Percentiles rank a stretch among this genome's conserved stretches.
Conservation (phyloP, 2,888 invertebrate species). For the Apamea monoglypha region DNA sequence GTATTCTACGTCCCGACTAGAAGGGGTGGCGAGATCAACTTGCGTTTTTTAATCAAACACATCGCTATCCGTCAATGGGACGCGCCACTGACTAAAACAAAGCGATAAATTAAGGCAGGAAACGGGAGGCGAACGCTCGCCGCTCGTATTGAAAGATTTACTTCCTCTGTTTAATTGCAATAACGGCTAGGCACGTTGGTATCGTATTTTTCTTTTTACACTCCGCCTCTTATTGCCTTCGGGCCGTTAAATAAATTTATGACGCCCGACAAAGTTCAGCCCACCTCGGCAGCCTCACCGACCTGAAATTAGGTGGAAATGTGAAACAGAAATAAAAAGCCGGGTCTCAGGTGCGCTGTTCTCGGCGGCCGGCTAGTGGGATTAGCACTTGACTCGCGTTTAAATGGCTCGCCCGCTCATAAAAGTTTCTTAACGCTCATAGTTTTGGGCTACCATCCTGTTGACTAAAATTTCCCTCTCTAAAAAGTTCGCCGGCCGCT, state of each 20-base stretch:
- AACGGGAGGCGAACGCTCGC: slow-evolving; percentile 87
- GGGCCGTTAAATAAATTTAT: slow-evolving; percentile 91
- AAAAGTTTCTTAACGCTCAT: slow-evolving; percentile 89
- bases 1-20: slow-evolving; percentile 74
- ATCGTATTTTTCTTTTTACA: slow-evolving; percentile 91
- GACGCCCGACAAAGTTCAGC: slow-evolving; percentile 90
- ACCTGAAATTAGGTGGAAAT: slow-evolving; percentile 89
- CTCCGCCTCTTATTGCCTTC: slow-evolving; percentile 90
- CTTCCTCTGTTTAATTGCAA: slow-evolving; percentile 91
- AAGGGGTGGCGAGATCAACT: slow-evolving; percentile 83
- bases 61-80: slow-evolving; percentile 89
- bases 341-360: slow-evolving; percentile 87
- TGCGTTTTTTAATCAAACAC: slow-evolving; percentile 89
- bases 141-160: slow-evolving; percentile 90
- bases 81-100: slow-evolving; percentile 89
- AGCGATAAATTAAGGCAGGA: slow-evolving; percentile 89
- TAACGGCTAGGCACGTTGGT: slow-evolving; percentile 91
- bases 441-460: slow-evolving; percentile 82
- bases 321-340: slow-evolving; percentile 88
- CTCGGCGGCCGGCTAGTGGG: slow-evolving; percentile 77
- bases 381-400: slow-evolving; percentile 88
- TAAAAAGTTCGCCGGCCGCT: slow-evolving; percentile 79
- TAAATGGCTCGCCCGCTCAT: slow-evolving; percentile 86
- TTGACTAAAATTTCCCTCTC: slow-evolving; percentile 83
- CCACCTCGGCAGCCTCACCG: slow-evolving; percentile 85